These are phyloP conservation scores for Arnoldichthys spilopterus DNA, from an alignment of 2,797 vertebrate species.

Conservation along the genomic window DNA sequence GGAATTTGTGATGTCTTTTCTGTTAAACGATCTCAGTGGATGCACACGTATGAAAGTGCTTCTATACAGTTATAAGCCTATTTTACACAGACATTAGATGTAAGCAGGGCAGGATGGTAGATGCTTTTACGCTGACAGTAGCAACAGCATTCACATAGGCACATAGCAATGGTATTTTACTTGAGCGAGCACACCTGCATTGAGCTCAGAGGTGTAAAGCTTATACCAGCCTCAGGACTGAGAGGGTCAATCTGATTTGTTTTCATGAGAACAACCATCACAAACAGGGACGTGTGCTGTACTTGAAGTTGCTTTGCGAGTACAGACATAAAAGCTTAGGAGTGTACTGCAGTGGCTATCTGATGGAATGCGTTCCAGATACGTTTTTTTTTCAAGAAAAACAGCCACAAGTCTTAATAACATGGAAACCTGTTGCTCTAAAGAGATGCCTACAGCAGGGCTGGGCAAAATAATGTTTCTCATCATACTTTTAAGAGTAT, in stretches of 20 bases:
- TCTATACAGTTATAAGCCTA: not conserved
- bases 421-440: not conserved
- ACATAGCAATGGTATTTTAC: not conserved
- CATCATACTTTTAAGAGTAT: too few relatives aligned
- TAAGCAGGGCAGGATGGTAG: slow-evolving; percentile 1
- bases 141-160: slow-evolving; percentile 13
- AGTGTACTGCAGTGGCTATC: not conserved
- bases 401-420: not conserved
- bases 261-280: not conserved
- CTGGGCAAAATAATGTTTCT: too few relatives aligned
- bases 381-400: not conserved
- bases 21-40: slow-evolving; percentile 11
- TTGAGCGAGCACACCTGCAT: not conserved
- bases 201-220: not conserved
- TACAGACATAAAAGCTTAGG: not conserved
- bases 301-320: not conserved
- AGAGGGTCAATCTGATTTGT: not conserved
- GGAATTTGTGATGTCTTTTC: not conserved
- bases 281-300: not conserved
- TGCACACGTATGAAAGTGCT: slow-evolving; percentile 20
- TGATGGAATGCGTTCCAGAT: not conserved
- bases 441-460: not conserved
- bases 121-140: not conserved
- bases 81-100: not conserved
- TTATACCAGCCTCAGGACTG: not conserved